Percentiles rank a stretch among this genome's conserved stretches.
These are phyloP conservation scores for Centrocercus urophasianus DNA, from an alignment of 2,113 vertebrate genomes.

Conservation along the genomic window DNA sequence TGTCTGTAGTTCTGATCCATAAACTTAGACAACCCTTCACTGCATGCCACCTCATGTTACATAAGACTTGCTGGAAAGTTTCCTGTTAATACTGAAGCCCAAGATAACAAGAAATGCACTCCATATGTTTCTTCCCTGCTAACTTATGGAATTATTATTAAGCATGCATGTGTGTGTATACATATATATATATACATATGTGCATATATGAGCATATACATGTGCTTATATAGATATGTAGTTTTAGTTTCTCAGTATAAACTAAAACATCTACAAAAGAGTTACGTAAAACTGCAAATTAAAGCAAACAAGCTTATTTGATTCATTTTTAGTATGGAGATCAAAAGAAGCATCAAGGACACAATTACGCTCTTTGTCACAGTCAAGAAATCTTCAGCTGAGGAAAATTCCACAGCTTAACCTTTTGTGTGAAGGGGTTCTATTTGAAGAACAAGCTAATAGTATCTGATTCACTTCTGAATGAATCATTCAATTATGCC, in stretches of 20 bases:
- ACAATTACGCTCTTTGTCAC: conserved; percentile 10
- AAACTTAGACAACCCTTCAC: neutral
- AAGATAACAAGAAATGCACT: conserved; percentile 19
- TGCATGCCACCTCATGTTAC: neutral
- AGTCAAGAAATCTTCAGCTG: conserved; percentile 27
- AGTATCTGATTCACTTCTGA: conserved; percentile 18
- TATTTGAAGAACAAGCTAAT: conserved; percentile 36
- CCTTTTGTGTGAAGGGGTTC: conserved; percentile 25
- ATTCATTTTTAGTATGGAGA: conserved; percentile 54
- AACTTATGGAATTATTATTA: conserved; percentile 50
- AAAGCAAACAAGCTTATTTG: conserved; percentile 43
- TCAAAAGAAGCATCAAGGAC: conserved; percentile 69
- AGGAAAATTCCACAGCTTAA: conserved; percentile 35
- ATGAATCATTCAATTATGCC: neutral
- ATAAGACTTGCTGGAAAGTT: neutral
- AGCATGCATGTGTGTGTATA: neutral
- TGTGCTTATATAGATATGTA: neutral
- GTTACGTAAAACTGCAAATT: conserved; percentile 55
- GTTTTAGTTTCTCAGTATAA: neutral
- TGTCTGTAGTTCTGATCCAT: neutral
- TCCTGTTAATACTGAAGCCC: neutral
- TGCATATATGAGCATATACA: neutral
- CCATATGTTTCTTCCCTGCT: conserved; percentile 15
- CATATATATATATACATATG: too few species aligned
- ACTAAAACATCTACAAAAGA: conserved; percentile 4